Conservation (phyloP, 2,797 vertebrate species). For the Mormyrops attenuatus region DNA sequence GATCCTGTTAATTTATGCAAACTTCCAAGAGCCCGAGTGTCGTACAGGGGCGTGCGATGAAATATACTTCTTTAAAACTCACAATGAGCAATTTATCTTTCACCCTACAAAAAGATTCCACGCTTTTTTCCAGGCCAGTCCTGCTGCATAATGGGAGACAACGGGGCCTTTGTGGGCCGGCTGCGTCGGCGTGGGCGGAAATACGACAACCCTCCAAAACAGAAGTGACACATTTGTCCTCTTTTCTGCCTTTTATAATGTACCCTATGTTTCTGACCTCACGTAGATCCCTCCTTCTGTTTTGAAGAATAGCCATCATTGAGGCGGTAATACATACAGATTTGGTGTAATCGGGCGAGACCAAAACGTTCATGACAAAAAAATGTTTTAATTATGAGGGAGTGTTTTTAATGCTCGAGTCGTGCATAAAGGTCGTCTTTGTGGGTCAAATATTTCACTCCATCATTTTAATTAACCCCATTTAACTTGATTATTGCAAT, state of each 20-base stretch:
- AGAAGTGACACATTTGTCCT: slow-evolving; percentile 21
- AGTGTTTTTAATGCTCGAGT: slow-evolving; percentile 14
- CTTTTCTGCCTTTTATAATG: slow-evolving; percentile 13
- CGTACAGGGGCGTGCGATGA: slow-evolving; percentile 2
- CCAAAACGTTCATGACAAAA: slow-evolving; percentile 9
- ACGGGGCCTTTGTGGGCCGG: neutral
- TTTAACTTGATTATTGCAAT: neutral
- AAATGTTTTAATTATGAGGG: slow-evolving; percentile 7
- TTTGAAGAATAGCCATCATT: slow-evolving; percentile 9
- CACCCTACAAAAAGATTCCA: slow-evolving; percentile 10
- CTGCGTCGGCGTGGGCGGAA: neutral
- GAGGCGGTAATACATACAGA: neutral
- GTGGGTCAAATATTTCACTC: neutral
- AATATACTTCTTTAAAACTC: slow-evolving; percentile 3
- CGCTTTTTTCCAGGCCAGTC: slow-evolving; percentile 3
- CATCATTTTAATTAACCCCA: slow-evolving; percentile 14
- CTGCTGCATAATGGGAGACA: slow-evolving; percentile 4
- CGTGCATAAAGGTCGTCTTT: neutral
- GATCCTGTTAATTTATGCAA: neutral
- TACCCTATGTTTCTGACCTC: neutral
- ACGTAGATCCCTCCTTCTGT: neutral
- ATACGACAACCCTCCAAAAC: slow-evolving; percentile 20
- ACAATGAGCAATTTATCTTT: slow-evolving; percentile 16
- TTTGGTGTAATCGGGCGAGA: neutral
- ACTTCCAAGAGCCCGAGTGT: neutral